phyloP scores from a whole-genome alignment of 2,113 vertebrate species.

The Oryzias curvinotus region DNA sequence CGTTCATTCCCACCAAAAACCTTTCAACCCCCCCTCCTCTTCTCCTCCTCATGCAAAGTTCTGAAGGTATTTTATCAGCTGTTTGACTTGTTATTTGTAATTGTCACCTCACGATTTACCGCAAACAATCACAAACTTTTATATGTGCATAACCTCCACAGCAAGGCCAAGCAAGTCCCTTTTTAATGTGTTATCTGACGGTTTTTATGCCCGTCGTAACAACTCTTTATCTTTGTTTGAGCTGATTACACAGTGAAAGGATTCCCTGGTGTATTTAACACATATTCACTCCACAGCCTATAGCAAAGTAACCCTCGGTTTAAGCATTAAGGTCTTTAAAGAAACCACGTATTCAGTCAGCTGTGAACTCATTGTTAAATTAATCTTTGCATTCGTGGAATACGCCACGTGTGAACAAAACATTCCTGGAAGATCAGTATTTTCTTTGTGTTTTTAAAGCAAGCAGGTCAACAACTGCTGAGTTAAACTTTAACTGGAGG shows the following conservation, averaged over 20 bases:
- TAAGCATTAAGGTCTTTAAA: constrained; percentile 1
- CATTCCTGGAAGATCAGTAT: not conserved
- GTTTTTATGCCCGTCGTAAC: constrained; percentile 50
- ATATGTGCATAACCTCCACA: not conserved
- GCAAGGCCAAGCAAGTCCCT: constrained; percentile 26
- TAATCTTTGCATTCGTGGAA: not conserved
- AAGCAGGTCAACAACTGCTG: not conserved
- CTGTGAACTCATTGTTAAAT: not conserved
- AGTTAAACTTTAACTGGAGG: not conserved
- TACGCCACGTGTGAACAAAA: not conserved
- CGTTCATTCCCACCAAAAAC: constrained; percentile 19
- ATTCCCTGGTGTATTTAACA: constrained; percentile 5
- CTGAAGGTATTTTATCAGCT: constrained; percentile 1
- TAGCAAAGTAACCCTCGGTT: not conserved
- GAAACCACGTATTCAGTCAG: not conserved
- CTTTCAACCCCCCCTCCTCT: constrained; percentile 3
- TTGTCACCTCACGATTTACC: constrained; percentile 2
- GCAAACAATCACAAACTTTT: constrained; percentile 1
- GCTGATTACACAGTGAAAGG: constrained; percentile 51
- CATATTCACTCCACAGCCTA: constrained; percentile 1
- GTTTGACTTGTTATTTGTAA: constrained; percentile 21
- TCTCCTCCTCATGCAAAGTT: constrained; percentile 7
- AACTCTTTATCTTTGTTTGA: constrained; percentile 55
- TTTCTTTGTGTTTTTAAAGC: not conserved
- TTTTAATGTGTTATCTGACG: constrained; percentile 46